Evolutionary conservation across 2,888 invertebrate species (phyloP).

Genomic region (Lacanobia wlatinum): DNA sequence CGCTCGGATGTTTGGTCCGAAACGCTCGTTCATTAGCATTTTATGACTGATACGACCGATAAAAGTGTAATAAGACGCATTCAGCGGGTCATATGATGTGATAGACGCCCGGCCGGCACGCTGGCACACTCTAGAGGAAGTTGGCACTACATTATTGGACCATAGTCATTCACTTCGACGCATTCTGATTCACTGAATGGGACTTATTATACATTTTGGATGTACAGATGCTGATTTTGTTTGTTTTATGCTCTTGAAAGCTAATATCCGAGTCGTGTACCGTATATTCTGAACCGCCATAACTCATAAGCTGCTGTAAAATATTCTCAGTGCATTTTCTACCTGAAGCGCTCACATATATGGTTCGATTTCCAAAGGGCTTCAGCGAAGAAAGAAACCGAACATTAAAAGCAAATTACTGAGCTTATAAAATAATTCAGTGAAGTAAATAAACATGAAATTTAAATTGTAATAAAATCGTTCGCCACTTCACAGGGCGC

Average conservation of each 20-base stretch:
- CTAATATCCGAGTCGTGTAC: conserved; percentile 69
- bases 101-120: conserved; percentile 82
- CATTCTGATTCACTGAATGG: conserved; percentile 84
- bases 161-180: conserved; percentile 80
- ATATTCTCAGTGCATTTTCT: conserved; percentile 28
- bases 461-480: conserved; percentile 75
- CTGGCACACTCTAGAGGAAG: conserved; percentile 82
- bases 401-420: conserved; percentile 63
- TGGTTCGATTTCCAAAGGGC: conserved; percentile 22
- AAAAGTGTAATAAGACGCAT: conserved; percentile 90
- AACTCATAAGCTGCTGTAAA: conserved; percentile 57
- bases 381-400: conserved; percentile 34
- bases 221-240: conserved; percentile 77
- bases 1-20: conserved; percentile 90
- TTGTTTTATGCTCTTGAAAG: conserved; percentile 76
- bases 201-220: conserved; percentile 79
- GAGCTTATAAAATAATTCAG: conserved; percentile 69
- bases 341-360: conserved; percentile 24
- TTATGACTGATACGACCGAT: conserved; percentile 90
- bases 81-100: conserved; percentile 87
- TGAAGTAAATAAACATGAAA: conserved; percentile 74
- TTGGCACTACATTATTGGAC: conserved; percentile 82
- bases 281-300: conserved; percentile 59
- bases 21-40: conserved; percentile 90
- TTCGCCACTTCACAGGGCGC: conserved; percentile 71